These are phyloP conservation scores for Caretta caretta DNA, from an alignment of 2,113 vertebrate species.

Conservation along the genomic window DNA sequence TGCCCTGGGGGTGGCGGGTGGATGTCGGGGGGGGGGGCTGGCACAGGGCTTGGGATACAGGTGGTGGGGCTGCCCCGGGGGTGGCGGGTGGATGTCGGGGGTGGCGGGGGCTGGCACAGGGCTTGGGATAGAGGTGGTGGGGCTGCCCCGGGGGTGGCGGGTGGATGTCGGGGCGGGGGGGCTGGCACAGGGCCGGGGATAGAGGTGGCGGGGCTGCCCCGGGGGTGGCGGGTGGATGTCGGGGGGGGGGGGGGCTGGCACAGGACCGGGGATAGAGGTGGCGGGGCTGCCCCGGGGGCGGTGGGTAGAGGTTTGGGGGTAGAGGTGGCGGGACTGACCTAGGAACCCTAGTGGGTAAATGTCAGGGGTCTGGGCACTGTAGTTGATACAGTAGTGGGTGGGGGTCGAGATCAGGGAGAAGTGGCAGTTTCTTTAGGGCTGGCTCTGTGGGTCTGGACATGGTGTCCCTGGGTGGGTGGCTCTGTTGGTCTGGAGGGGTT, in stretches of 20 bases:
- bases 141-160: no score
- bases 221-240: neutral
- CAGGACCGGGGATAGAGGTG: neutral
- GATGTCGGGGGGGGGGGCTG: neutral
- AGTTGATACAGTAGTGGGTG: neutral
- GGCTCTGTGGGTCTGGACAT: no score
- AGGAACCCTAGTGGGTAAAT: neutral
- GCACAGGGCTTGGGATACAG: neutral
- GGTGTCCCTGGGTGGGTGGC: neutral
- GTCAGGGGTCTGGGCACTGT: neutral
- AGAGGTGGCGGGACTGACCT: neutral
- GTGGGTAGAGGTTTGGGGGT: neutral
- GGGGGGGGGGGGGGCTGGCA: neutral
- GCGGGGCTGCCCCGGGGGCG: neutral
- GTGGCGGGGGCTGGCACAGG: neutral
- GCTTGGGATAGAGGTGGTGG: no score
- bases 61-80: neutral
- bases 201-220: neutral
- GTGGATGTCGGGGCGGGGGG: no score
- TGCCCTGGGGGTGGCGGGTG: neutral
- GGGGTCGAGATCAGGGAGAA: neutral
- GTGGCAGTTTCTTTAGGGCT: neutral
- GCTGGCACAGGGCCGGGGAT: neutral
- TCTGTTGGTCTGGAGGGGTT: neutral
- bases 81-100: accelerated